phyloP scores from a whole-genome alignment of 2,888 invertebrate genomes.

The Euspilapteryx auroguttella region DNA sequence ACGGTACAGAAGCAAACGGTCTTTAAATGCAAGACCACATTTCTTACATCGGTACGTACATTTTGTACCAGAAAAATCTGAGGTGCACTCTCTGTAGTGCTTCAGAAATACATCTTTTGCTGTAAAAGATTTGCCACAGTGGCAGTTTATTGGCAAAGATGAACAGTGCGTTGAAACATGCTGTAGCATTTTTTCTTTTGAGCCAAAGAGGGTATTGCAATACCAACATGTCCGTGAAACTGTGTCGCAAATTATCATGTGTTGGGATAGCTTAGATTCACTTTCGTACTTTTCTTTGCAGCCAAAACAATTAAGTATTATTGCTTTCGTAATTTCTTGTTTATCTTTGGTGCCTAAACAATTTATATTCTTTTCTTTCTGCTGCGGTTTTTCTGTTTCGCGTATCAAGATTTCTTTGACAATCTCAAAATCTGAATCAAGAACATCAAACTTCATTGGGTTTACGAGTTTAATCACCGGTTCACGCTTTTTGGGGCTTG shows the following conservation, averaged over 20 bases:
- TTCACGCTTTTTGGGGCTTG: conserved; percentile 35
- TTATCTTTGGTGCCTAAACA: too few relatives aligned
- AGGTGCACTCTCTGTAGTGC: conserved; percentile 29
- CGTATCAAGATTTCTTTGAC: conserved; percentile 34
- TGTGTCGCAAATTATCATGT: conserved; percentile 34
- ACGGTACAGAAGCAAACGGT: conserved; percentile 29
- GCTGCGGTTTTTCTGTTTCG: conserved; percentile 19
- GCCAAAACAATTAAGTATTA: conserved; percentile 35
- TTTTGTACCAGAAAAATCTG: conserved; percentile 22
- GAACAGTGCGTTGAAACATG: conserved; percentile 26
- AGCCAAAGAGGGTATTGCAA: conserved; percentile 35
- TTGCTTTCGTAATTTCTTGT: too few relatives aligned
- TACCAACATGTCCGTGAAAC: conserved; percentile 33
- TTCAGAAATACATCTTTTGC: conserved; percentile 22
- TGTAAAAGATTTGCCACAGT: conserved; percentile 28
- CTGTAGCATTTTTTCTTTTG: conserved; percentile 34
- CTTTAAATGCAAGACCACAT: conserved; percentile 32
- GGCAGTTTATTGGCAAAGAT: conserved; percentile 17
- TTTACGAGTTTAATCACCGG: conserved; percentile 13
- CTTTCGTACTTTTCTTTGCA: conserved; percentile 31
- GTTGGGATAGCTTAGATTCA: conserved; percentile 30
- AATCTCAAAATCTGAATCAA: conserved; percentile 38
- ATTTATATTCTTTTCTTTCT: neutral
- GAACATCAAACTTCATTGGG: conserved; percentile 38
- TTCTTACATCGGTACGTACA: conserved; percentile 37